These are phyloP conservation scores for Trogon surrucura DNA, from an alignment of 2,113 vertebrate species.

Conservation along the genomic window DNA sequence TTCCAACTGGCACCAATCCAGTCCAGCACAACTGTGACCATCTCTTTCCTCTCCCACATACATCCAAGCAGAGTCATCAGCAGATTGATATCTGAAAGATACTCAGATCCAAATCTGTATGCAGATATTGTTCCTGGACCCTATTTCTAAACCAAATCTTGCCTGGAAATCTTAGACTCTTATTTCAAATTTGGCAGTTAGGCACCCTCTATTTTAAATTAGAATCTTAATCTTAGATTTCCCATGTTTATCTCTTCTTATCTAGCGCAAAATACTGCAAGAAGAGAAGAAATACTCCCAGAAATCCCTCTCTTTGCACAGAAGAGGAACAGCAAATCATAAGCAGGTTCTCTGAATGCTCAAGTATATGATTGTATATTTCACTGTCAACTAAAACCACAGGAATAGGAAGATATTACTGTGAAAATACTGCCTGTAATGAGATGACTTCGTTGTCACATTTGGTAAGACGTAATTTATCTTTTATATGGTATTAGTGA, in stretches of 20 bases:
- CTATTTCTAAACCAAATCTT: constrained; percentile 3
- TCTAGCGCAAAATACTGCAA: constrained; percentile 4
- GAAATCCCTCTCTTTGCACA: background rate
- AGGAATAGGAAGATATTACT: constrained; percentile 39
- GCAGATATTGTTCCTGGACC: background rate
- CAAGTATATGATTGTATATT: constrained; percentile 37
- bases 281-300: background rate
- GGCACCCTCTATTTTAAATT: background rate
- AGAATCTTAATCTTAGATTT: constrained; percentile 23
- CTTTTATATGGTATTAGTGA: constrained; percentile 25
- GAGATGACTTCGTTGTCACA: constrained; percentile 47
- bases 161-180: background rate
- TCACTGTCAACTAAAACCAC: constrained; percentile 41
- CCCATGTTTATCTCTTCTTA: background rate
- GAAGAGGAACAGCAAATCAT: constrained; percentile 37
- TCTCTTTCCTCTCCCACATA: background rate
- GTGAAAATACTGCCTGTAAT: constrained; percentile 53
- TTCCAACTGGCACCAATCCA: background rate
- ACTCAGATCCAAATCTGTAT: background rate
- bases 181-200: constrained; percentile 16
- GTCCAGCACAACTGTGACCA: fast-evolving
- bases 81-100: background rate
- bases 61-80: background rate
- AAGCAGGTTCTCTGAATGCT: constrained; percentile 37
- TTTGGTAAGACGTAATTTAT: constrained; percentile 46